A percentile compares a stretch with the other conserved stretches of the same genome.
Conservation (phyloP, 2,113 vertebrate genomes). For the Poicephalus gulielmi region DNA sequence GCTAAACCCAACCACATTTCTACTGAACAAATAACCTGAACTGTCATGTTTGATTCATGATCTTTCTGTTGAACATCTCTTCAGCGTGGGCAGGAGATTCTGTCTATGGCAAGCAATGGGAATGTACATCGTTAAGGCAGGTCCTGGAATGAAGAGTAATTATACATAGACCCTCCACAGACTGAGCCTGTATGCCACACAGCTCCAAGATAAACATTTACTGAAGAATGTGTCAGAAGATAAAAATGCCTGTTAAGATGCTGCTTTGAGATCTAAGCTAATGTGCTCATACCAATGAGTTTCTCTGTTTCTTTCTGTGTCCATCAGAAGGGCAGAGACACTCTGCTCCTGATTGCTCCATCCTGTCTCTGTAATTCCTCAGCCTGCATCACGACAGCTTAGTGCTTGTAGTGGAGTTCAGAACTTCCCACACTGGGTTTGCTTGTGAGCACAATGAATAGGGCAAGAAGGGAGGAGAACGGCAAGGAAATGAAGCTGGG, state of each 20-base stretch:
- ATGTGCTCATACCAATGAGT: fast-evolving
- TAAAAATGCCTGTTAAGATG: neutral
- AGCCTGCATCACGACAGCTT: fast-evolving
- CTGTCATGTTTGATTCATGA: neutral
- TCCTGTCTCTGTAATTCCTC: neutral
- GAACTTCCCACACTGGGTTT: fast-evolving
- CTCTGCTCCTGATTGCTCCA: neutral
- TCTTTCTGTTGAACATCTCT: neutral
- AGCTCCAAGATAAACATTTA: neutral
- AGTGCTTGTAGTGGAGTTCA: fast-evolving
- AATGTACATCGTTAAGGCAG: neutral
- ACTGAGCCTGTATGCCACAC: neutral
- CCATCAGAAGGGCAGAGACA: neutral
- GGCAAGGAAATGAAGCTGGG: neutral
- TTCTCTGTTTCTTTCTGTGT: neutral
- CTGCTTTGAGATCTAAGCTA: neutral
- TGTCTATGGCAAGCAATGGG: neutral
- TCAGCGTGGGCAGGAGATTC: neutral
- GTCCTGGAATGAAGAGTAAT: neutral
- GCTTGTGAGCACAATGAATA: neutral
- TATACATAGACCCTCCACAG: neutral
- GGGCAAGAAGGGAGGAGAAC: neutral
- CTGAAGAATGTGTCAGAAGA: neutral
- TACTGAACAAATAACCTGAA: neutral
- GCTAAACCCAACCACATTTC: neutral